Base-by-base conservation (phyloP, 2,888 invertebrate genomes). In the Caenorhabditis panamensis region DNA sequence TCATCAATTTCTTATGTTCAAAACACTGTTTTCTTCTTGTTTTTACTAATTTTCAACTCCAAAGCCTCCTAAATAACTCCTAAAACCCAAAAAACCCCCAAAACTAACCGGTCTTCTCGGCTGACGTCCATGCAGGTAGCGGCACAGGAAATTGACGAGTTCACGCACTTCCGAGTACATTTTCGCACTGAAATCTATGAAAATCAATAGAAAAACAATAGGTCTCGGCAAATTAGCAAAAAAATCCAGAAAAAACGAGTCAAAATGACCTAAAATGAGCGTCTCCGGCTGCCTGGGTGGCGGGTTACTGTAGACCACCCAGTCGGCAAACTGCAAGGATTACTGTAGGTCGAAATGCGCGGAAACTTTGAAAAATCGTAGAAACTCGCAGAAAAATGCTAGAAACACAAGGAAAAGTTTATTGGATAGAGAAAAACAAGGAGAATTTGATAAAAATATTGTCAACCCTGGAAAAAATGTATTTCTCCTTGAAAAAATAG, bases 121-220 rank as follows among this genome's bases (percentile, higher is more conserved):
- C 20, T 76, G 44, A 18, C 75, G 67, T 18, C 78, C 68, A 51
- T 76, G 68, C 36, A 81, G 31, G 49, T 67, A 80, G 8, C 76
- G 37, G 53, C 73, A 76, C 26, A 86, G 44, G 62, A 82, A 84
- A 68, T 83, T 84, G 58, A 84, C 85, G 59, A 82, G 68, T 62
- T 83, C 84, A 22, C 71, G 75, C 20, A 86, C 82, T 66, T 86
- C 85, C n/a, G 82, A 80, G 75, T 83, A 86, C 85, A 86, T 86
- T 62, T 59, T 36, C 8, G 11, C 1, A 18, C 59, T 53, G 22
- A 54, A 66, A 37, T 37, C n/a, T 2, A 54, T 26, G 24, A 69
- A 69, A 9, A 61, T 22, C 41, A 8, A 26, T 26, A 11, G 22
- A 68, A 61, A 61, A 51, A 31, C 31, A 31, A 4, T 9, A 31